Evolutionary conservation across 2,888 invertebrate species (phyloP).

Genomic region (Cerastis leucographa): DNA sequence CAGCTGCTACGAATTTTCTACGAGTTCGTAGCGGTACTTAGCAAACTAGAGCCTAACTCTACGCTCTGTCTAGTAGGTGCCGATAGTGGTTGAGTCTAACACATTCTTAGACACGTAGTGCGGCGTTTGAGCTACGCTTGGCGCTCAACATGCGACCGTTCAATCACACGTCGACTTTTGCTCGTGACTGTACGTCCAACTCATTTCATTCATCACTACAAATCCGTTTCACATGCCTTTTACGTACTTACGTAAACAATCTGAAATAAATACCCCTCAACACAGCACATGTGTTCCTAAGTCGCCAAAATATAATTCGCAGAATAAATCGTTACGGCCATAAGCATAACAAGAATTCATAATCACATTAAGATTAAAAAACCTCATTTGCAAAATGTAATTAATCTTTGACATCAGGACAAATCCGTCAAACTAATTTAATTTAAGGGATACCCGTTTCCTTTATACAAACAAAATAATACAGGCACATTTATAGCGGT

Average conservation of each 20-base stretch:
- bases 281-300: constrained; percentile 10
- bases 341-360: constrained; percentile 30
- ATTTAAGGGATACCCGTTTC: constrained; percentile 87
- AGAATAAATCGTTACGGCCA: constrained; percentile 16
- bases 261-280: constrained; percentile 13
- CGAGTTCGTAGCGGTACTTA: constrained; percentile 11
- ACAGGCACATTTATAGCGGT: constrained; percentile 87
- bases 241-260: constrained; percentile 22
- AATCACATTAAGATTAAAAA: constrained; percentile 54
- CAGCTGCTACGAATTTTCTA: constrained; percentile 17
- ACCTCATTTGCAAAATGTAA: constrained; percentile 52
- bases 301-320: constrained; percentile 10
- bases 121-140: constrained; percentile 66
- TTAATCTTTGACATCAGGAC: constrained; percentile 70
- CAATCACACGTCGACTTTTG: constrained; percentile 69
- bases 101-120: constrained; percentile 50
- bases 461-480: constrained; percentile 88
- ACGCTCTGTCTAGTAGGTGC: not conserved
- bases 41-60: constrained; percentile 1
- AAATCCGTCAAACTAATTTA: constrained; percentile 86
- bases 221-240: constrained; percentile 45
- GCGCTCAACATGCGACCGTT: constrained; percentile 73
- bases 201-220: constrained; percentile 59
- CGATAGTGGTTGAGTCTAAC: constrained; percentile 33
- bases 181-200: constrained; percentile 66